These are phyloP conservation scores for Ferrisia virgata DNA, from an alignment of 2,888 invertebrate genomes.

Conservation along the genomic window DNA sequence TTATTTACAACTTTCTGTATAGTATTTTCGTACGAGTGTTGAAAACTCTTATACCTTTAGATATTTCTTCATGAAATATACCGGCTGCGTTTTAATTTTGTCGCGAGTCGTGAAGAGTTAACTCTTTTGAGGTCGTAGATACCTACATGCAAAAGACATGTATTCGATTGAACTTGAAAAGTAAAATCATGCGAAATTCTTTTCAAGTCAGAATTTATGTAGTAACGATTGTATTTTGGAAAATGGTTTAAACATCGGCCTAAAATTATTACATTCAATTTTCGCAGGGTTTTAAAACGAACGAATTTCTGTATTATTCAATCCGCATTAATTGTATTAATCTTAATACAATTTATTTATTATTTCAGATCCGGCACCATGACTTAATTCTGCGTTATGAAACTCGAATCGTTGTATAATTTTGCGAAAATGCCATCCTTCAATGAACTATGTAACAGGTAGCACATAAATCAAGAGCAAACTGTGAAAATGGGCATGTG, in stretches of 20 bases:
- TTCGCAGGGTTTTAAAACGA: too few relatives aligned
- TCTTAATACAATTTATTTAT: neutral
- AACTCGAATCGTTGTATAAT: neutral
- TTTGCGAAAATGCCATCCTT: neutral
- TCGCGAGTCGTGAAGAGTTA: neutral
- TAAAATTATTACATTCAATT: too few relatives aligned
- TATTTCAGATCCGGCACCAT: neutral
- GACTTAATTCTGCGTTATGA: neutral
- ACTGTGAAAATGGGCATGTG: slow-evolving; percentile 72
- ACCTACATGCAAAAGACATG: neutral
- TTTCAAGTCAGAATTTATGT: too few relatives aligned
- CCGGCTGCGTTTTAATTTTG: neutral
- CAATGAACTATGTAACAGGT: slow-evolving; percentile 8
- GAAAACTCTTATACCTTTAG: neutral
- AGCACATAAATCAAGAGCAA: neutral
- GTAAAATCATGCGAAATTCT: too few relatives aligned
- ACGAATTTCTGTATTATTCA: too few relatives aligned
- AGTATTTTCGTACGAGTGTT: neutral
- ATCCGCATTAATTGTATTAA: too few relatives aligned
- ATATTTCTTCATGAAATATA: neutral
- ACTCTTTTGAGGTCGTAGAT: neutral
- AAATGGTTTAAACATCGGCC: too few relatives aligned
- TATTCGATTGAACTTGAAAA: too few relatives aligned
- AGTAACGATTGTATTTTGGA: too few relatives aligned
- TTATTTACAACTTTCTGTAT: neutral